Evolutionary conservation across 37 sponge, comb jelly and placozoan species (phyloP), one percentile per base, ranked within the genome.

Genomic region (Tethya wilhelma): DNA sequence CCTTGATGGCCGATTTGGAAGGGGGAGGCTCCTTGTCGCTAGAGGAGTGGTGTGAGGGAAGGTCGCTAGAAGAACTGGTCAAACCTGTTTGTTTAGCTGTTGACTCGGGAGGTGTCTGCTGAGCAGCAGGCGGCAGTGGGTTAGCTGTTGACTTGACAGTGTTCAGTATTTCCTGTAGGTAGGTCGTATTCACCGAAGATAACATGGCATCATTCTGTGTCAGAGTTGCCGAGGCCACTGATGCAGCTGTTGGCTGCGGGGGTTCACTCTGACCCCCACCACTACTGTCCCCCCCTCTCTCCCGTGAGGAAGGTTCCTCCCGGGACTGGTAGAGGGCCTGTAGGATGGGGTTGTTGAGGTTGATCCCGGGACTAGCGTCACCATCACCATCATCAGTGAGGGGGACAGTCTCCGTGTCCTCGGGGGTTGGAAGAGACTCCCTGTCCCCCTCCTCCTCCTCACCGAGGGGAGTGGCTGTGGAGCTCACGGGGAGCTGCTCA

Each of bases 331-430:
- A 75, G 33, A 84, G 69, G 1, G 69, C 84, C 38, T 84, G 71
- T 36, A 84, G 44, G 29, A 84, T 84, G 34, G 84, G 84, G 45
- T 84, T 84, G 69, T 55, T 70, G 58, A 74, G 40, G 67, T 84
- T 84, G 9, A 49, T 55, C 19, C 11, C 19, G 36, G 58, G 80
- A 38, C 79, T 67, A 36, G 60, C n/a, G 11, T 59, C 75, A n/a
- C 3, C 53, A 55, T 6, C 33, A 56, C 4, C 5, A 29, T 8
- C 4, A 23, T n/a, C n/a, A n/a, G n/a, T n/a, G n/a, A n/a, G n/a
- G n/a, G n/a, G n/a, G n/a, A n/a, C n/a, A 57, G 75, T 3, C 31
- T 17, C 23, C 23, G 23, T 20, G 38, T 70, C 71, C 68, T 57
- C 60, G 25, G 74, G 83, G 0, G 83, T 64, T 56, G 67, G 37